A percentile compares a stretch with the other conserved stretches of the same genome.
These are phyloP conservation scores for Corythaixoides concolor DNA, from an alignment of 2,113 vertebrate species.

Conservation along the genomic window DNA sequence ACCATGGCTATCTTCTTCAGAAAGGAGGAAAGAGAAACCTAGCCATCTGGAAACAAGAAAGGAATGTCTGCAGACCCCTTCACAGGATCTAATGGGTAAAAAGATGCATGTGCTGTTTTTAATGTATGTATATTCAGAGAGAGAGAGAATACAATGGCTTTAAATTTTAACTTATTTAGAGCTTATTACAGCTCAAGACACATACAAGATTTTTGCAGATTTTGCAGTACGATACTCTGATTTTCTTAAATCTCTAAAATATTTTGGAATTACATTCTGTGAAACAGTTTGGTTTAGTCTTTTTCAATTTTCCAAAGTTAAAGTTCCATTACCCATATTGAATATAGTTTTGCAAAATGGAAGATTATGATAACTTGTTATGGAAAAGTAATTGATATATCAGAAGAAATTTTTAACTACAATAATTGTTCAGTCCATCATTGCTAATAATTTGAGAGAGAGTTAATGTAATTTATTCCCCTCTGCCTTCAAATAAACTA, in stretches of 20 bases:
- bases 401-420: not conserved
- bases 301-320: not conserved
- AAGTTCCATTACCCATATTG: not conserved
- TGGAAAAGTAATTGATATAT: not conserved
- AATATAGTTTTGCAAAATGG: not conserved
- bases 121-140: not conserved
- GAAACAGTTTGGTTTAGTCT: not conserved
- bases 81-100: conserved; percentile 72
- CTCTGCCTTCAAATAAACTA: not conserved
- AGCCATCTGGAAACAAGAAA: conserved; percentile 38
- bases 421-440: not conserved
- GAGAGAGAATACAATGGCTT: not conserved
- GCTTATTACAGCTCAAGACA: not conserved
- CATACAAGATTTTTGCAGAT: not conserved
- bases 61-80: not conserved
- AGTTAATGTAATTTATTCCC: not conserved
- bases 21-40: conserved; percentile 61
- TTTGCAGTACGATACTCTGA: not conserved
- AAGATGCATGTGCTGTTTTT: not conserved
- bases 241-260: not conserved
- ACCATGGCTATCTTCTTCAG: conserved; percentile 37
- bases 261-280: not conserved
- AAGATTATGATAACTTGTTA: not conserved
- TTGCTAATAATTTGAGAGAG: not conserved
- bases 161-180: not conserved